Percentiles rank a stretch among this genome's conserved stretches.
phyloP scores from a whole-genome alignment of 2,797 vertebrate genomes.

The Acrocephalus scirpaceus region DNA sequence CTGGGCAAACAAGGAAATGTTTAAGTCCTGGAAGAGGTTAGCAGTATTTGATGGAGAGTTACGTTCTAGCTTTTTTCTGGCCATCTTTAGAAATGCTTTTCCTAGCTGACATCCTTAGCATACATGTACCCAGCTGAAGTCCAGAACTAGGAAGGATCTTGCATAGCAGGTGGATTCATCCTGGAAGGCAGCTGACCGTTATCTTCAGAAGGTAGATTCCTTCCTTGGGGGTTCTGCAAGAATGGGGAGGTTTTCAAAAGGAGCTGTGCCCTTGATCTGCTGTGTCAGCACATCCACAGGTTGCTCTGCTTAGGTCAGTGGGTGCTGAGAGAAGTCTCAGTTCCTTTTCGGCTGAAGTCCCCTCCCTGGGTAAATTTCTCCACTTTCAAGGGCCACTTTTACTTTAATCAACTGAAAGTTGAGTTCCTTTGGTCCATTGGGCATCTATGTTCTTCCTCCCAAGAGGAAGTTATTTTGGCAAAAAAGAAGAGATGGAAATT shows the following conservation, averaged over 20 bases:
- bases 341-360: not conserved
- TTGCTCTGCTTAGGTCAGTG: not conserved
- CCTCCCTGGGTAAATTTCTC: not conserved
- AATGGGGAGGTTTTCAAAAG: not conserved
- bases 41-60: not conserved
- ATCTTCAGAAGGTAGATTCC: not conserved
- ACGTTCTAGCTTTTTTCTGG: not conserved
- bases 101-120: not conserved
- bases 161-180: fast-evolving
- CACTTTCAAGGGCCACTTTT: not conserved
- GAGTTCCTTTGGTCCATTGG: not conserved
- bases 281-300: not conserved
- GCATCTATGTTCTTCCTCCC: constrained; percentile 22
- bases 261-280: not conserved
- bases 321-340: not conserved
- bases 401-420: constrained; percentile 8
- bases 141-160: not conserved
- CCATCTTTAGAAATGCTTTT: not conserved
- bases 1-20: not conserved
- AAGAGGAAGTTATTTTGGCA: not conserved
- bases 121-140: fast-evolving
- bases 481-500: not conserved
- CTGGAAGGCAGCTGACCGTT: not conserved
- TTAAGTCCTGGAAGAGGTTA: not conserved
- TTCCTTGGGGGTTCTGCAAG: not conserved